Evolutionary conservation across 2,888 invertebrate species (phyloP).

Genomic region (Ditula angustiorana): DNA sequence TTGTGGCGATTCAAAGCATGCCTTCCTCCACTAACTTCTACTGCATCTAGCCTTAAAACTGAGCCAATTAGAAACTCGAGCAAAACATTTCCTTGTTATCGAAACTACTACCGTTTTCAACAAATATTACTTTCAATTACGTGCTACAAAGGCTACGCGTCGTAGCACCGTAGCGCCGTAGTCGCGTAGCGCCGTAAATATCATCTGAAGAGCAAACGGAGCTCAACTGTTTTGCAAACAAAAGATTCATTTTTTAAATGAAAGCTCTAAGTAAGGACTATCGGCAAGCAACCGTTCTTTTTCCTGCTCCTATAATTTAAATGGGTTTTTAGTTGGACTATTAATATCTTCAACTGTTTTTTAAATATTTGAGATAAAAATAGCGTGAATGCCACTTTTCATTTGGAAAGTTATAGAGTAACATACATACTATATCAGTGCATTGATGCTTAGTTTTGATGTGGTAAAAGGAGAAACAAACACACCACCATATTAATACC

Average conservation of each 20-base stretch:
- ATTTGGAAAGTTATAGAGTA: no score
- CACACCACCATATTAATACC: no score
- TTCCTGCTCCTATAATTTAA: background rate
- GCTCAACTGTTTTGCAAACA: slow-evolving; percentile 50
- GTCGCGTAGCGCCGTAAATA: slow-evolving; percentile 40
- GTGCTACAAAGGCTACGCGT: slow-evolving; percentile 11
- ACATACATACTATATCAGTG: no score
- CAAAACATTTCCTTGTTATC: background rate
- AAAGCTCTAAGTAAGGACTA: slow-evolving; percentile 46
- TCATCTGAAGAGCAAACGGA: slow-evolving; percentile 42
- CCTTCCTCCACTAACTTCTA: no score
- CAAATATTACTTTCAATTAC: slow-evolving; percentile 3
- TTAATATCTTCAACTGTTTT: background rate
- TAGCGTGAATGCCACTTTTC: no score
- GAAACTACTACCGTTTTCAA: background rate
- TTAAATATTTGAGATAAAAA: no score
- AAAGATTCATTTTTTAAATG: slow-evolving; percentile 55
- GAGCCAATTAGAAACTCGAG: slow-evolving; percentile 9
- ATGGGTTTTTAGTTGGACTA: background rate
- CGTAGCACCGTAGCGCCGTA: background rate
- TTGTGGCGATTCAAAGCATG: no score
- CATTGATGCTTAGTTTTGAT: no score
- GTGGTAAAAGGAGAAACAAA: no score
- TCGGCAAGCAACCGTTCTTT: slow-evolving; percentile 43
- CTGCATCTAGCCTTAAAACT: no score